Conservation (phyloP, 2,113 vertebrate genomes). For the Ariopsis seemanni region DNA sequence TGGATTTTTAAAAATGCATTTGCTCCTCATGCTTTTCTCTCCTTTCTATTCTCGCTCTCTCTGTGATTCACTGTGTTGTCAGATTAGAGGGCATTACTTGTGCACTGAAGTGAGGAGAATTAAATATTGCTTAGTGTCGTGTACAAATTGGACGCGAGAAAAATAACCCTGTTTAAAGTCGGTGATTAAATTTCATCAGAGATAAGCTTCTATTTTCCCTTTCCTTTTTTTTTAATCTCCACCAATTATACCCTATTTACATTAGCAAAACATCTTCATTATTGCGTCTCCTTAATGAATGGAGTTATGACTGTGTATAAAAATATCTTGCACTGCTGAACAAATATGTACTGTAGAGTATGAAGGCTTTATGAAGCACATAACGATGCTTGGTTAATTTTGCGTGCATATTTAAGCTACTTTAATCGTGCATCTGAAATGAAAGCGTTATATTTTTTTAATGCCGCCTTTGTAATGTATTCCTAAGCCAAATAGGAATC, state of each 20-base stretch:
- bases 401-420: neutral
- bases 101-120: constrained; percentile 64
- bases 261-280: constrained; percentile 8
- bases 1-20: neutral
- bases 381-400: neutral
- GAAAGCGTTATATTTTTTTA: neutral
- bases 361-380: neutral
- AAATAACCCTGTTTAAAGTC: constrained; percentile 63
- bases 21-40: neutral
- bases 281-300: neutral
- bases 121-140: constrained; percentile 61
- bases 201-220: constrained; percentile 43
- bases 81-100: constrained; percentile 70
- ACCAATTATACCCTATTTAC: constrained; percentile 36
- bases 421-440: constrained; percentile 1
- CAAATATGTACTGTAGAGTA: neutral
- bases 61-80: constrained; percentile 24
- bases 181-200: constrained; percentile 65
- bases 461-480: constrained; percentile 1
- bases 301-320: constrained; percentile 8
- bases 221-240: constrained; percentile 27
- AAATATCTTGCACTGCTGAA: neutral
- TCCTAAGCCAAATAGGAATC: constrained; percentile 34
- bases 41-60: neutral
- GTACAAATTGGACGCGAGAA: constrained; percentile 57